Evolutionary conservation across 1,140 invertebrate genomes (phyloP).

Genomic region (Centruroides vittatus): DNA sequence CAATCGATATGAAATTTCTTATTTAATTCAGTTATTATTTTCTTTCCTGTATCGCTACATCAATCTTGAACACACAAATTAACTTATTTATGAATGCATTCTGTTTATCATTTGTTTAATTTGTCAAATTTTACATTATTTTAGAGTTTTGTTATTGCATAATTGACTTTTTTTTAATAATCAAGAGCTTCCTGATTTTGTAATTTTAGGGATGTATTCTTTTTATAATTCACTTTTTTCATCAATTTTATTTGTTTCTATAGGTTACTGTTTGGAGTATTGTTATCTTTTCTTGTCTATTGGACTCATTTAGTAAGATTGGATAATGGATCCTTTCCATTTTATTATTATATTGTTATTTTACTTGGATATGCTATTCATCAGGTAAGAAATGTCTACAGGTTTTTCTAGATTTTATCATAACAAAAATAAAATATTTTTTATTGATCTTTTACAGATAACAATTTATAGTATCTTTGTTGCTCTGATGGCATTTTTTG

Average conservation of each 20-base stretch:
- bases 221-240: background rate
- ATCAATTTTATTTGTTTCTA: slow-evolving; percentile 6
- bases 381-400: slow-evolving; percentile 45
- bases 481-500: slow-evolving; percentile 68
- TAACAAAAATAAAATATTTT: background rate
- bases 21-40: too few species aligned
- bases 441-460: slow-evolving; percentile 32
- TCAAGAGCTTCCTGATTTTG: too few species aligned
- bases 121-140: too few species aligned
- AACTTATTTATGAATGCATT: too few species aligned
- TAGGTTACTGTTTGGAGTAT: slow-evolving; percentile 65
- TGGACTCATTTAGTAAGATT: slow-evolving; percentile 56
- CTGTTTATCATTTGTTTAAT: too few species aligned
- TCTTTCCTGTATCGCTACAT: too few species aligned
- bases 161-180: too few species aligned
- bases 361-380: slow-evolving; percentile 69
- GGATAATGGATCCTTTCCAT: slow-evolving; percentile 47
- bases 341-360: slow-evolving; percentile 65
- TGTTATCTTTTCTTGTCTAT: slow-evolving; percentile 70
- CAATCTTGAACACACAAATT: too few species aligned
- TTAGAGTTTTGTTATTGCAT: too few species aligned
- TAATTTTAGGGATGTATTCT: too few species aligned
- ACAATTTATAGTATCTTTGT: slow-evolving; percentile 64
- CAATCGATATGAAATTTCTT: too few species aligned
- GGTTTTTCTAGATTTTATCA: background rate